Conservation (phyloP, 30 jellyfish, hydroid and myxozoan species). For the Chrysaora quinquecirrha region DNA sequence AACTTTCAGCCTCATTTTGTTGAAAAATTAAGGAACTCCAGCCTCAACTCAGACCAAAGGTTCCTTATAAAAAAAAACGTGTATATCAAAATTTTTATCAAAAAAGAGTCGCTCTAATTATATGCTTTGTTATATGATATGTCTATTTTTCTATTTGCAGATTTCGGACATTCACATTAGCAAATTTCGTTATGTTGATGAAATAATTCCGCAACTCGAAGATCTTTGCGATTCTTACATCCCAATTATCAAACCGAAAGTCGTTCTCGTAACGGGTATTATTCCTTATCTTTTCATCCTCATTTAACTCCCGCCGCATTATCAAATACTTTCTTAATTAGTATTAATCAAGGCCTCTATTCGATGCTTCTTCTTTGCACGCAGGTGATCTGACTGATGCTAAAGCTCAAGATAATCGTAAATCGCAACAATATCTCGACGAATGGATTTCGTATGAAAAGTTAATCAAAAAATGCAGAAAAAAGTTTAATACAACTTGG, state of each 20-base stretch:
- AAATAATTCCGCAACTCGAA: constrained; percentile 58
- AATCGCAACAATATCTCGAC: constrained; percentile 81
- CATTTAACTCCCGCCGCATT: too few relatives aligned
- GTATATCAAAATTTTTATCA: too few relatives aligned
- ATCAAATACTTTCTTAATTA: too few relatives aligned
- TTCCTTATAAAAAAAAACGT: too few relatives aligned
- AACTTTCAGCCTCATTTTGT: too few relatives aligned
- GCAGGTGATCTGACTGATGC: constrained; percentile 98
- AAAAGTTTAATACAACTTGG: constrained; percentile 54
- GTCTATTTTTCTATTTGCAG: constrained; percentile 27
- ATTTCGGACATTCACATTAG: constrained; percentile 83
- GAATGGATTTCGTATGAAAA: constrained; percentile 85
- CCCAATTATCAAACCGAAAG: constrained; percentile 68
- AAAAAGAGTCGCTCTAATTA: not conserved
- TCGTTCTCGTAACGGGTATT: constrained; percentile 77
- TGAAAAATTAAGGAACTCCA: too few relatives aligned
- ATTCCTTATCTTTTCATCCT: not conserved
- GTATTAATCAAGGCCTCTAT: too few relatives aligned
- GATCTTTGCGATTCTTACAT: constrained; percentile 47
- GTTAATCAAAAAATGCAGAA: constrained; percentile 36
- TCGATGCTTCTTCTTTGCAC: too few relatives aligned
- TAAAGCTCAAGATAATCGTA: constrained; percentile 44
- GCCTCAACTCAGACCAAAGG: too few relatives aligned
- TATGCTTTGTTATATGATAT: not conserved
- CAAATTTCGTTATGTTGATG: constrained; percentile 65